phyloP scores from a whole-genome alignment of 37 sponge, comb jelly and placozoan genomes.

The Ephydatia muelleri region DNA sequence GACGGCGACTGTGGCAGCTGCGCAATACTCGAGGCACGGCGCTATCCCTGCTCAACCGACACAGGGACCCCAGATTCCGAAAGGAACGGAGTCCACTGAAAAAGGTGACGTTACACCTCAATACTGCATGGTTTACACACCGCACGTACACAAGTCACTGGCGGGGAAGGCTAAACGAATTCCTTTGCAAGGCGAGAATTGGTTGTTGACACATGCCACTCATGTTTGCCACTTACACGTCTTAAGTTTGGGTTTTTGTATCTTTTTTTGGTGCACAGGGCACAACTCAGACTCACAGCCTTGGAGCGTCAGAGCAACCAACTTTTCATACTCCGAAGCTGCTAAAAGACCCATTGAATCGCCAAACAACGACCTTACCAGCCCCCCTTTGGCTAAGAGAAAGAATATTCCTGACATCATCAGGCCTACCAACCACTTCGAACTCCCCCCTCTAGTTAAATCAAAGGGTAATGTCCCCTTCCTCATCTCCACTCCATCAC shows the following conservation, averaged over 20 bases:
- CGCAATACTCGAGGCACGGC: slow-evolving; percentile 47
- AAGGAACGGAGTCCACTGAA: background rate
- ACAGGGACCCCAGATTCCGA: background rate
- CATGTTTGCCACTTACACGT: background rate
- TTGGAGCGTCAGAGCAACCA: slow-evolving; percentile 26
- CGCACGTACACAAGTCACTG: background rate
- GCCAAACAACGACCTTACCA: slow-evolving; percentile 4
- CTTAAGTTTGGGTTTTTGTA: background rate
- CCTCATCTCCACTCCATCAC: background rate
- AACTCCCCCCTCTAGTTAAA: too few relatives aligned
- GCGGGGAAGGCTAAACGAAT: too few relatives aligned
- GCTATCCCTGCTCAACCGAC: slow-evolving; percentile 47
- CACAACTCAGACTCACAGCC: slow-evolving; percentile 7
- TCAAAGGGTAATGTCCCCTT: background rate
- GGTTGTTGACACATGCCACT: background rate
- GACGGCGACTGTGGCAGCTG: background rate
- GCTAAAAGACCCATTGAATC: slow-evolving; percentile 17
- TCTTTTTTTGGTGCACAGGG: background rate
- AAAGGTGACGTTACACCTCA: slow-evolving; percentile 4
- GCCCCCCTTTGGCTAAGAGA: slow-evolving; percentile 29
- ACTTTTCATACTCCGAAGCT: slow-evolving; percentile 4
- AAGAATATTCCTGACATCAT: background rate
- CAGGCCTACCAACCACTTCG: background rate
- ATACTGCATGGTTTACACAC: background rate
- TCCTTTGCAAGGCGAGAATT: too few relatives aligned